Conservation (phyloP, 2,888 invertebrate species). For the Agonopterix subpropinquella region DNA sequence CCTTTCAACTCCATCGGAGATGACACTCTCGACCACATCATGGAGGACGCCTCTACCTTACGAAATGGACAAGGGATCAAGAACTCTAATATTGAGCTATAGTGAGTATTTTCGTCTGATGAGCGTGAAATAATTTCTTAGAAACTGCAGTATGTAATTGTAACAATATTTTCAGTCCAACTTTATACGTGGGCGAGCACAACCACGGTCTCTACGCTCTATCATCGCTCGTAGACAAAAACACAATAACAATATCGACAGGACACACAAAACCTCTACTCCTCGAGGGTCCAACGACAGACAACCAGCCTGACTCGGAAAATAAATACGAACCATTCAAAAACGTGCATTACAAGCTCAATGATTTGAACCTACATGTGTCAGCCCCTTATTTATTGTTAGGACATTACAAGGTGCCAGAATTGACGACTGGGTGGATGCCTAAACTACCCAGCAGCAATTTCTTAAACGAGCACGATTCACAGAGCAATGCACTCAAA, state of each 20-base stretch:
- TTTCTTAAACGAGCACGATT: slow-evolving; percentile 37
- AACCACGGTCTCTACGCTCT: slow-evolving; percentile 92
- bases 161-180: slow-evolving; percentile 79
- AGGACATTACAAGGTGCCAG: slow-evolving; percentile 85
- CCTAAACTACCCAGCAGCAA: slow-evolving; percentile 54
- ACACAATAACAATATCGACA: slow-evolving; percentile 87
- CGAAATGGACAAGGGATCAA: slow-evolving; percentile 76
- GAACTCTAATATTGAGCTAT: slow-evolving; percentile 76
- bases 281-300: slow-evolving; percentile 81
- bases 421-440: slow-evolving; percentile 68
- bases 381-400: slow-evolving; percentile 65
- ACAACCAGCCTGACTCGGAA: slow-evolving; percentile 29
- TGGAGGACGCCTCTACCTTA: slow-evolving; percentile 74
- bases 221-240: slow-evolving; percentile 93
- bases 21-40: slow-evolving; percentile 84
- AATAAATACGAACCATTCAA: slow-evolving; percentile 67
- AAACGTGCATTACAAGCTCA: slow-evolving; percentile 63
- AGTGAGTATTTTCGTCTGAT: slow-evolving; percentile 57
- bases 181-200: slow-evolving; percentile 93
- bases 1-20: slow-evolving; percentile 94
- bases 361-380: slow-evolving; percentile 57
- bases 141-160: slow-evolving; percentile 1
- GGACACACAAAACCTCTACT: slow-evolving; percentile 82
- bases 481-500: slow-evolving; percentile 39
- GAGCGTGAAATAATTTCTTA: not conserved